Base-by-base conservation (phyloP, 2,113 vertebrate species). In the Athene noctua region DNA sequence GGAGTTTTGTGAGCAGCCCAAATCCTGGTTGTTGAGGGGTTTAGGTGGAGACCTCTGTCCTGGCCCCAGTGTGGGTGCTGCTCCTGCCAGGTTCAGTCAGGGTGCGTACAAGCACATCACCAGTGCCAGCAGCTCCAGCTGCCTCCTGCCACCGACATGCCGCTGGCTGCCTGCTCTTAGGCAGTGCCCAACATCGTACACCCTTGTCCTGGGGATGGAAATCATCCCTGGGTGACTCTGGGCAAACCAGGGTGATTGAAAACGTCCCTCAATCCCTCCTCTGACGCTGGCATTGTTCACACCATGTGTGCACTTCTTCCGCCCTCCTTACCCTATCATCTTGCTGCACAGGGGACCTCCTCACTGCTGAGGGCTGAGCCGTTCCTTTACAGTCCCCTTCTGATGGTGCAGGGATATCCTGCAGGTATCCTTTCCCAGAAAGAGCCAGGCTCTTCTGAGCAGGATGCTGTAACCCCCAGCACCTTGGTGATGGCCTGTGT, bases 341-440 rank as follows among this genome's bases (percentile, higher is more conserved):
- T 66, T 66, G 15, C 66, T 83, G 67, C 72, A 17, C 15, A 4
- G 71, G 30, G 62, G 63, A 14, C 6, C 34, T 65, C 27, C 17
- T 57, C 30, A 65, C 55, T 88, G 40, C 4, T 54, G 85, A 14
- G 40, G 54, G 54, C 75, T 38, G 42, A 80, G 67, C 85, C 6
- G 2, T 62, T 40, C 52, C 7, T 1, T 0, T 5, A 1, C 36
- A 4, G 19, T 62, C 32, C 42, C 51, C 13, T 19, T n/a, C 0
- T 5, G 66, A 10, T 58, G 55, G 8, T 17, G 59, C 6, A 17
- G 44, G 72, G 49, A 12, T 78, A 32, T 49, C 49, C 58, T 5
- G 0, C 32, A 70, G 58, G 8, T 21, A 6, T n/a, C 6, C 0
- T 20, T 83, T 27, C 78, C 68, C 65, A 73, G 68, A 70, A 49